These are phyloP conservation scores for Pristionchus entomophagus DNA, from an alignment of 2,888 invertebrate genomes.

Conservation along the genomic window DNA sequence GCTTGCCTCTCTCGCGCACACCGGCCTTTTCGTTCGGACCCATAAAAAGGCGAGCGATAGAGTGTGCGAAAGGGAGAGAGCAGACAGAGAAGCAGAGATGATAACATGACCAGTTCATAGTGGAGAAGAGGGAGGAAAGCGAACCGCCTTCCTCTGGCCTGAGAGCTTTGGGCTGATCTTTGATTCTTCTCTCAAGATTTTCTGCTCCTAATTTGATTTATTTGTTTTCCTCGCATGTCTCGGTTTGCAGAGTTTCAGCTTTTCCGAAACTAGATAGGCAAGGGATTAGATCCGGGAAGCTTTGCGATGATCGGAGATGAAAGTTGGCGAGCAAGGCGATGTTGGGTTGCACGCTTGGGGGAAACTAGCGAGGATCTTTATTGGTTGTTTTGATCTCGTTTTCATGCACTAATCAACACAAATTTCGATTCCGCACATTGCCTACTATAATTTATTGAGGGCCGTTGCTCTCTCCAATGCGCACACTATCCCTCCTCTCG, in stretches of 20 bases:
- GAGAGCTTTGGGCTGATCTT: too few species aligned
- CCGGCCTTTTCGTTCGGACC: too few species aligned
- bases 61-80: neutral
- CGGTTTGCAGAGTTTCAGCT: neutral
- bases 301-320: neutral
- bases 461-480: neutral
- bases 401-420: neutral
- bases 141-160: too few species aligned
- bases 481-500: neutral
- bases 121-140: neutral
- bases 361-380: neutral
- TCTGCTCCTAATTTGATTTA: slow-evolving; percentile 1
- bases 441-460: too few species aligned
- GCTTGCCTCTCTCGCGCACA: neutral
- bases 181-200: too few species aligned
- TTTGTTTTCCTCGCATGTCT: neutral
- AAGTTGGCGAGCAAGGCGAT: neutral
- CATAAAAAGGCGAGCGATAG: neutral
- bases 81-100: slow-evolving; percentile 7
- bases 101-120: slow-evolving; percentile 25
- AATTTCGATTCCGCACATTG: too few species aligned
- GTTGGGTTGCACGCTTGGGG: neutral
- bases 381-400: neutral
- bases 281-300: neutral
- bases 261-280: neutral